Evolutionary conservation across 2,888 invertebrate species (phyloP).

Genomic region (Meteorus cinctellus): DNA sequence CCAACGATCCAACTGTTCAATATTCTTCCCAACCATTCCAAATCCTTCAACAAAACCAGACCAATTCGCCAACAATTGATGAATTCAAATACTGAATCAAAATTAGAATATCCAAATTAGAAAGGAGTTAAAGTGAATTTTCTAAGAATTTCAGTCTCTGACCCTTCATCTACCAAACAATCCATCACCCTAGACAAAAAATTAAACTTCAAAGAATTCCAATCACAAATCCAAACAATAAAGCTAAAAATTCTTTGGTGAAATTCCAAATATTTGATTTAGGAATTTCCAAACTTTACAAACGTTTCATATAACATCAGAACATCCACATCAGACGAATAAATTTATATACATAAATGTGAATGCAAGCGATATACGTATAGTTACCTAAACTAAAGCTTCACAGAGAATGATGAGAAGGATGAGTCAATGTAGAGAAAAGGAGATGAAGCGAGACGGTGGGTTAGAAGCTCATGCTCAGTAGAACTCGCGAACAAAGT

Average conservation of each 20-base stretch:
- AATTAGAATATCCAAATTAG: no score
- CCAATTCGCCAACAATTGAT: no score
- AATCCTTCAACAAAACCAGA: no score
- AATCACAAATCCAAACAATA: background rate
- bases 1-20: background rate
- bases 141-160: no score
- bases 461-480: conserved; percentile 45
- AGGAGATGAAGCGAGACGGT: conserved; percentile 40
- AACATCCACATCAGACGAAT: background rate
- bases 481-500: conserved; percentile 67
- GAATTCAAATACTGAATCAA: no score
- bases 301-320: conserved; percentile 1
- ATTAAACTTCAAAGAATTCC: background rate
- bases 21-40: background rate
- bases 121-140: no score
- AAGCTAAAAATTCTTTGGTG: background rate
- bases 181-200: background rate
- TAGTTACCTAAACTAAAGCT: background rate
- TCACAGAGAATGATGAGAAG: background rate
- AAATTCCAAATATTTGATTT: conserved; percentile 6
- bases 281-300: background rate
- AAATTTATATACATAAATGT: background rate
- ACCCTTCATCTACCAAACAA: background rate
- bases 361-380: background rate
- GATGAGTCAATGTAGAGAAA: conserved; percentile 14